Percentiles rank a stretch among this genome's conserved stretches.
Evolutionary conservation across 2,888 invertebrate species (phyloP).

Genomic region (Leucoma salicis): DNA sequence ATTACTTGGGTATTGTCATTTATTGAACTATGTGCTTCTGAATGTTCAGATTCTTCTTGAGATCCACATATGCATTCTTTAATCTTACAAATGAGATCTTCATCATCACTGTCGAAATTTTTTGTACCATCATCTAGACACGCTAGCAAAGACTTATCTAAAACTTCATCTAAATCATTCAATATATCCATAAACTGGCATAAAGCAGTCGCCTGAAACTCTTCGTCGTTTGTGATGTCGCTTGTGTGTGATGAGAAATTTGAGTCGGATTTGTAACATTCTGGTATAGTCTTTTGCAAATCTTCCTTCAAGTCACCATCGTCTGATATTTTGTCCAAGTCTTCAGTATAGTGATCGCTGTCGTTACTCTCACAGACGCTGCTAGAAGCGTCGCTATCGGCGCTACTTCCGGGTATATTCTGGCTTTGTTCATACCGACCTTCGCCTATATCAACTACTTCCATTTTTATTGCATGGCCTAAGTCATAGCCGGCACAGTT

Average conservation of each 20-base stretch:
- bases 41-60: slow-evolving; percentile 45
- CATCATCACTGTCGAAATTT: slow-evolving; percentile 67
- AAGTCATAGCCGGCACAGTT: slow-evolving; percentile 69
- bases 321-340: slow-evolving; percentile 59
- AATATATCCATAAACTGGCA: slow-evolving; percentile 81
- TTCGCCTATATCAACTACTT: slow-evolving; percentile 65
- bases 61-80: slow-evolving; percentile 56
- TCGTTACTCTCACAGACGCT: slow-evolving; percentile 59
- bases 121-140: slow-evolving; percentile 66
- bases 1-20: slow-evolving; percentile 71
- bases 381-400: slow-evolving; percentile 64
- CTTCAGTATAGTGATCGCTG: slow-evolving; percentile 52
- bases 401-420: slow-evolving; percentile 59
- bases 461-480: slow-evolving; percentile 76
- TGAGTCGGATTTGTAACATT: slow-evolving; percentile 73
- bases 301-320: slow-evolving; percentile 72
- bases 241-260: slow-evolving; percentile 69
- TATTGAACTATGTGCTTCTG: slow-evolving; percentile 55
- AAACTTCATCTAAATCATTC: slow-evolving; percentile 81
- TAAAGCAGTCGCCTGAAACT: slow-evolving; percentile 74
- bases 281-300: slow-evolving; percentile 70
- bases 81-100: slow-evolving; percentile 74
- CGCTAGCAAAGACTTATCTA: slow-evolving; percentile 78
- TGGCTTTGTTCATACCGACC: slow-evolving; percentile 67
- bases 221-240: slow-evolving; percentile 71